phyloP scores from a whole-genome alignment of 2,113 vertebrate genomes.

The Macaca fascicularis region DNA sequence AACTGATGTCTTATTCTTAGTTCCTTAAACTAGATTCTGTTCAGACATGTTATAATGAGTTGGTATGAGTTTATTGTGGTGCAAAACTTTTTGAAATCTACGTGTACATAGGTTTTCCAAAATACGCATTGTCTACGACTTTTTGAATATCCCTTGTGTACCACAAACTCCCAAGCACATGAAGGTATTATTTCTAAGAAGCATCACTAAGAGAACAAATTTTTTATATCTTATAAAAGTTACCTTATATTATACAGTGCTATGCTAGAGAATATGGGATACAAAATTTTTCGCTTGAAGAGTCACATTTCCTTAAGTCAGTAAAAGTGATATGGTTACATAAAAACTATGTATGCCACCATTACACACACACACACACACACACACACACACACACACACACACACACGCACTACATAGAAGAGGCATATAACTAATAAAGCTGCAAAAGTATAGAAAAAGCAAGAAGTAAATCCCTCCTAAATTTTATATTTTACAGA shows the following conservation, averaged over 20 bases:
- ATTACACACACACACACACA: neutral
- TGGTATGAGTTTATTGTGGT: too few relatives aligned
- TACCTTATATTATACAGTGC: neutral
- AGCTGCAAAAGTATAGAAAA: neutral
- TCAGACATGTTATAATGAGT: too few relatives aligned
- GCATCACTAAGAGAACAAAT: neutral
- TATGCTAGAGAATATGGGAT: neutral
- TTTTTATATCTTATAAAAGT: neutral
- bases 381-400: too few relatives aligned
- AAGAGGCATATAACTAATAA: neutral
- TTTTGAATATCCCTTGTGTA: too few relatives aligned
- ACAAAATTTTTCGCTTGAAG: neutral
- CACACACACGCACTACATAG: neutral
- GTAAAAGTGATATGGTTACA: neutral
- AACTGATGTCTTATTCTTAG: too few relatives aligned
- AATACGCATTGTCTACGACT: too few relatives aligned
- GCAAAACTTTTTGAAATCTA: too few relatives aligned
- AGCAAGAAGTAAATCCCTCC: neutral
- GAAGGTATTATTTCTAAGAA: neutral
- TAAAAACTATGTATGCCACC: neutral
- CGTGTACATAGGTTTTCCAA: too few relatives aligned
- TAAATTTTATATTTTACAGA: neutral
- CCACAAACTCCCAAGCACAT: neutral
- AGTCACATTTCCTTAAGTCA: neutral
- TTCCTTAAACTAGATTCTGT: too few relatives aligned